Conservation (phyloP, 2,113 vertebrate genomes). For the Aleadryas rufinucha region DNA sequence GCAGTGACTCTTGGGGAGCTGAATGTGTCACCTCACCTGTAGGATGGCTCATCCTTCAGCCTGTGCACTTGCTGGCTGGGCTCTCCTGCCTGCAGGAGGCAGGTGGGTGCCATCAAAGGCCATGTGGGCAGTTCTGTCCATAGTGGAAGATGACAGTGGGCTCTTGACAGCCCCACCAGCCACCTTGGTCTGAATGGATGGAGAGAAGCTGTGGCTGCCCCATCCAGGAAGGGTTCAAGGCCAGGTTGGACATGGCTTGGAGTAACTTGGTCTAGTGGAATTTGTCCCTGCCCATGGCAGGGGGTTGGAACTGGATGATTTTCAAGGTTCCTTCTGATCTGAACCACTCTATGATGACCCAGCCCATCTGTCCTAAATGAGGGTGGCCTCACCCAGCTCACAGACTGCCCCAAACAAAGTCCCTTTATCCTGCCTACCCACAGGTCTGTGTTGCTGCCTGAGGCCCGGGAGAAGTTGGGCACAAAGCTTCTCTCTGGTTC, state of each 20-base stretch:
- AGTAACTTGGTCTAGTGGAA: background rate
- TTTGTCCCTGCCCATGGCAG: background rate
- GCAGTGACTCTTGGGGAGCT: background rate
- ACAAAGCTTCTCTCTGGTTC: background rate
- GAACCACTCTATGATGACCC: background rate
- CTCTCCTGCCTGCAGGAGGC: background rate
- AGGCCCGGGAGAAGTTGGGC: background rate
- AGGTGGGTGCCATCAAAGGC: background rate
- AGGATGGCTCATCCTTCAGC: rapidly evolving
- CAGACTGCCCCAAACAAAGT: background rate
- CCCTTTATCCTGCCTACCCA: background rate
- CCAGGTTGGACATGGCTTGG: background rate
- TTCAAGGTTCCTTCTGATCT: background rate
- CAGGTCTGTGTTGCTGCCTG: background rate
- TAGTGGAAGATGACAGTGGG: background rate
- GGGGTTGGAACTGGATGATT: background rate
- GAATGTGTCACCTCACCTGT: background rate
- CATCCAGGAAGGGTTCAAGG: background rate
- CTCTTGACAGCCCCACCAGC: background rate
- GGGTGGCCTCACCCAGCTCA: background rate
- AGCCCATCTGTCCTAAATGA: background rate
- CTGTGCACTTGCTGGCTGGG: rapidly evolving
- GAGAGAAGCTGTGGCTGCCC: background rate
- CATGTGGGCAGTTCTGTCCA: background rate
- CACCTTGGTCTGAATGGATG: background rate